phyloP scores from a whole-genome alignment of 1,140 invertebrate genomes.

The Pachyrhynchus sulphureomaculatus region DNA sequence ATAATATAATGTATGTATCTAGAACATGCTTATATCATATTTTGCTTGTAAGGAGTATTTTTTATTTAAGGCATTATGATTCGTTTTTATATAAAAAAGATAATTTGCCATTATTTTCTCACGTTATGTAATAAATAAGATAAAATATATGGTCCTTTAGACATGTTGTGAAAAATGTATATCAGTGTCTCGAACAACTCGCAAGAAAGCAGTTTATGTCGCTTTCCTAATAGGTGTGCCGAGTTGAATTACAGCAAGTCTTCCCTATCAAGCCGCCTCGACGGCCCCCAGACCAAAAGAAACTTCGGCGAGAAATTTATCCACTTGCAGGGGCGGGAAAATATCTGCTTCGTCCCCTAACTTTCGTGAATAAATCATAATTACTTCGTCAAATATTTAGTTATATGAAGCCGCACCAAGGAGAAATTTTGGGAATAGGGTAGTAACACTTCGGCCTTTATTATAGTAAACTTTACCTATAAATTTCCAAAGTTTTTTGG shows the following conservation, averaged over 20 bases:
- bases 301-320: slow-evolving; percentile 27
- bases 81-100: no score
- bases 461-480: slow-evolving; percentile 30
- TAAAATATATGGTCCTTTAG: no score
- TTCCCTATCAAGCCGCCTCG: slow-evolving; percentile 5
- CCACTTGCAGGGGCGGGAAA: slow-evolving; percentile 26
- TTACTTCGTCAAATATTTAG: slow-evolving; percentile 33
- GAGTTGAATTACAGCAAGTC: slow-evolving; percentile 5
- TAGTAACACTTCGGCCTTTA: slow-evolving; percentile 21
- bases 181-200: background rate
- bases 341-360: slow-evolving; percentile 25
- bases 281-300: slow-evolving; percentile 20
- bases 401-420: slow-evolving; percentile 24
- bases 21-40: no score
- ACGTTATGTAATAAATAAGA: no score
- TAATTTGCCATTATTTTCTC: no score
- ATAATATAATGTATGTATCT: no score
- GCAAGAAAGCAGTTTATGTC: slow-evolving; percentile 2
- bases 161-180: no score
- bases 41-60: no score
- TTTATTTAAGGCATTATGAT: no score
- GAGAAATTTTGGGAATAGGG: slow-evolving; percentile 27
- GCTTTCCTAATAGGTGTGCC: slow-evolving; percentile 8
- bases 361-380: slow-evolving; percentile 32
- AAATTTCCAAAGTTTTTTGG: slow-evolving; percentile 27